Conservation (phyloP, 2,797 vertebrate species). For the Kryptopterus vitreolus region DNA sequence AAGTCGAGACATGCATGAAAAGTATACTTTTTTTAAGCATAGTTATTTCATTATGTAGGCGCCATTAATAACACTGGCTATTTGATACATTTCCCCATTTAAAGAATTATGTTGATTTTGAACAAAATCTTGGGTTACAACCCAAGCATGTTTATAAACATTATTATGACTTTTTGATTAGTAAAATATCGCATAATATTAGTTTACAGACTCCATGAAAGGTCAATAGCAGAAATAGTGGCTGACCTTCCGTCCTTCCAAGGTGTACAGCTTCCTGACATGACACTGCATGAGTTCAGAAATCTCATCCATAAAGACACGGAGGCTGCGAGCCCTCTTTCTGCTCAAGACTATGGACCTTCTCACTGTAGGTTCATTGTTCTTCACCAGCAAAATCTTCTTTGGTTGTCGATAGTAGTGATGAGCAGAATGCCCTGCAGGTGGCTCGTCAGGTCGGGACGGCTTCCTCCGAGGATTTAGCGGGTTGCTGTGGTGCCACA, state of each 20-base stretch:
- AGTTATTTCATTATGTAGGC: not conserved
- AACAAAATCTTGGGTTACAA: not conserved
- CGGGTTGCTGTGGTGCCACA: constrained; percentile 62
- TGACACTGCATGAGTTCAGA: constrained; percentile 87
- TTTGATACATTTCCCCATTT: not conserved
- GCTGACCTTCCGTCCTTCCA: constrained; percentile 84
- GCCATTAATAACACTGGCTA: not conserved
- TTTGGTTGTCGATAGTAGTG: constrained; percentile 72
- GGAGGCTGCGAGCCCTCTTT: constrained; percentile 78
- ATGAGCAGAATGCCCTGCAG: constrained; percentile 44
- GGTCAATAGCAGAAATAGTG: constrained; percentile 9
- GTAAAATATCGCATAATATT: not conserved
- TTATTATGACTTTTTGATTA: not conserved
- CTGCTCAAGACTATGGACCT: constrained; percentile 79
- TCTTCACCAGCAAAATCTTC: constrained; percentile 85
- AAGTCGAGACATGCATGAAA: not conserved
- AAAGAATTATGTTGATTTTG: not conserved
- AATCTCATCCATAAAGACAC: constrained; percentile 82
- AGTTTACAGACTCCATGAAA: not conserved
- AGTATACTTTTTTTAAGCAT: not conserved
- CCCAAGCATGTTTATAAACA: not conserved
- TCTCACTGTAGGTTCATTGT: constrained; percentile 78
- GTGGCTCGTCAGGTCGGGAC: constrained; percentile 63
- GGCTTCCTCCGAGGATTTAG: constrained; percentile 55
- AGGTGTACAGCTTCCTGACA: constrained; percentile 84